Evolutionary conservation across 2,113 vertebrate genomes (phyloP), one percentile per base, ranked within the genome.

Genomic region (Acinonyx jubatus): DNA sequence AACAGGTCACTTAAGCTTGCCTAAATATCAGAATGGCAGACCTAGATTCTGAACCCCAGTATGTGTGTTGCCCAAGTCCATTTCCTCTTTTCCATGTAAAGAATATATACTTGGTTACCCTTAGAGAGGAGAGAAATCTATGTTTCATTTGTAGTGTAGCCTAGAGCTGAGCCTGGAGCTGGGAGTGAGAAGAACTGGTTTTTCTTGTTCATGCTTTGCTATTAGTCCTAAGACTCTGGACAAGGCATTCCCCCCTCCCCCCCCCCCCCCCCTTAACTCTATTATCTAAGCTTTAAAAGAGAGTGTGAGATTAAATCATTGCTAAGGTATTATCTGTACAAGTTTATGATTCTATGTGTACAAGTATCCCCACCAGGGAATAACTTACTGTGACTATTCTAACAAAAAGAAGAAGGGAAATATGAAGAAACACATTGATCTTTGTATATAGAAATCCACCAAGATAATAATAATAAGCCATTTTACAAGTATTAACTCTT

Each of bases 251-350:
- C n/a, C n/a, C n/a, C 41, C 4, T 0, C 52, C 36, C 3, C 36
- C 36, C 36, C 3, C 4, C 1, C 55, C 21, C 29, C 57, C 33
- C 76, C 23, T 71, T 65, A 48, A 36, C 83, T 79, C 48, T 94
- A 92, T 45, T n/a, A 96, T 29, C 29, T 93, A 85, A 63, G 78
- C 14, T 48, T 90, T 66, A 91, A 91, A 95, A 86, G 16, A 71
- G 9, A 69, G 16, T 45, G 11, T 50, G 25, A 21, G 8, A 85
- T 68, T 87, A 74, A 83, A 84, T 48, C 41, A 79, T 8, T 78
- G 25, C 27, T 78, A 83, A 65, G 81, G 38, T 76, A 83, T 48
- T 25, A 76, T 82, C 63, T 69, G n/a, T 29, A 19, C 33, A 91
- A 36, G 33, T 76, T 96, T 89, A 92, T 36, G n/a, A 94, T 81